Conservation (phyloP, 92 coral and sea anemone species). For the Porites divaricata region DNA sequence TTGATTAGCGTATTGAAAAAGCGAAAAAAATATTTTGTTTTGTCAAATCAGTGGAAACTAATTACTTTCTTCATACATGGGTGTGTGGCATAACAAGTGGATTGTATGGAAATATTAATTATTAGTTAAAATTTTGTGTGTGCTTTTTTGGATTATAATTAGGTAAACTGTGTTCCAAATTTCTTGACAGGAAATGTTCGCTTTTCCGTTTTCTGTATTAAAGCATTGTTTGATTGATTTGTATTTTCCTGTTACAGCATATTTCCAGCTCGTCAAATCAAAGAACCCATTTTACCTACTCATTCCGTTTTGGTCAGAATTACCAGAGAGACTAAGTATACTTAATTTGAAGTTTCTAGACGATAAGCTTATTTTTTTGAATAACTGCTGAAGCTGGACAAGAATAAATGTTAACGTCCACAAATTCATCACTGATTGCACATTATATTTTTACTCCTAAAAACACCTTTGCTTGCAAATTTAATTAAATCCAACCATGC, state of each 20-base stretch:
- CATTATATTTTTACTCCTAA: too few relatives aligned
- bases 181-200: background rate
- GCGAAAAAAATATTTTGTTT: too few relatives aligned
- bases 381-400: too few relatives aligned
- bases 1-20: constrained; percentile 18
- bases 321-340: too few relatives aligned
- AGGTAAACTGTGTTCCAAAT: background rate
- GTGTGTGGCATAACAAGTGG: too few relatives aligned
- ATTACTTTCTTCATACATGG: too few relatives aligned
- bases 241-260: constrained; percentile 21
- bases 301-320: background rate
- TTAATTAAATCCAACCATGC: too few relatives aligned
- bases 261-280: background rate
- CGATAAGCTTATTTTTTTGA: background rate
- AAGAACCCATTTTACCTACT: background rate
- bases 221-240: background rate
- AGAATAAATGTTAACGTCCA: too few relatives aligned
- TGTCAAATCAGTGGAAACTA: too few relatives aligned
- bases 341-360: background rate
- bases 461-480: too few relatives aligned
- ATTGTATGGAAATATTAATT: background rate
- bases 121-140: background rate
- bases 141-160: background rate
- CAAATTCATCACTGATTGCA: too few relatives aligned
- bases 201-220: constrained; percentile 14